Conservation (phyloP, 2,888 invertebrate genomes). For the Sinelater perroti region DNA sequence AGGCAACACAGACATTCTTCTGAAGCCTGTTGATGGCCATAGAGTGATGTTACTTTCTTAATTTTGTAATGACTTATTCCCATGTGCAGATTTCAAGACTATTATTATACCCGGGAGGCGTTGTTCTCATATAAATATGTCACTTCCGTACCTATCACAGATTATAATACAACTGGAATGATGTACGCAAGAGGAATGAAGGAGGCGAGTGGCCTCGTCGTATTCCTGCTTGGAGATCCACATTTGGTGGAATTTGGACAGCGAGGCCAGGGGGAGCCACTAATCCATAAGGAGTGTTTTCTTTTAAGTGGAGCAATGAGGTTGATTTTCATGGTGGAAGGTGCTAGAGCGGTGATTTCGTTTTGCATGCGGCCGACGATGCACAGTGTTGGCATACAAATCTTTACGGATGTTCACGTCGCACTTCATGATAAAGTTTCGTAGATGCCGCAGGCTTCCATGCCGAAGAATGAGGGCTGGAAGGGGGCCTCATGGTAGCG, state of each 20-base stretch:
- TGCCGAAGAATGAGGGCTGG: constrained; percentile 91
- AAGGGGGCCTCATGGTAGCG: constrained; percentile 95
- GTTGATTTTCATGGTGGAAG: constrained; percentile 93
- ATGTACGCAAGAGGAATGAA: constrained; percentile 55
- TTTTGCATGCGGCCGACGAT: constrained; percentile 94
- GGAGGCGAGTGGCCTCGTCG: constrained; percentile 71
- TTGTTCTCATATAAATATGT: constrained; percentile 53
- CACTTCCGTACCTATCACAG: constrained; percentile 53
- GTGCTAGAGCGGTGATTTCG: constrained; percentile 89
- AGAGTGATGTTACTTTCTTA: too few species aligned
- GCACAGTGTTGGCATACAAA: constrained; percentile 94
- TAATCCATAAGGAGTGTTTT: constrained; percentile 84
- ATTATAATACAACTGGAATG: constrained; percentile 53
- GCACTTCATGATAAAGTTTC: constrained; percentile 98
- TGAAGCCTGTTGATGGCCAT: too few species aligned
- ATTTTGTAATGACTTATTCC: too few species aligned
- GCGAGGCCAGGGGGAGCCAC: constrained; percentile 84
- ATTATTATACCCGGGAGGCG: constrained; percentile 48
- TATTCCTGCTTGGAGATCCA: constrained; percentile 98
- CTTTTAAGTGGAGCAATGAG: constrained; percentile 93
- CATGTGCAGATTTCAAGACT: too few species aligned
- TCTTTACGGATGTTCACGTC: constrained; percentile 95
- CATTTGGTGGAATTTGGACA: constrained; percentile 95
- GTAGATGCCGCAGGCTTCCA: constrained; percentile 89
- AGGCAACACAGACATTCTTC: too few species aligned